Conservation (phyloP, 2,888 invertebrate species). For the Agriopis aurantiaria region DNA sequence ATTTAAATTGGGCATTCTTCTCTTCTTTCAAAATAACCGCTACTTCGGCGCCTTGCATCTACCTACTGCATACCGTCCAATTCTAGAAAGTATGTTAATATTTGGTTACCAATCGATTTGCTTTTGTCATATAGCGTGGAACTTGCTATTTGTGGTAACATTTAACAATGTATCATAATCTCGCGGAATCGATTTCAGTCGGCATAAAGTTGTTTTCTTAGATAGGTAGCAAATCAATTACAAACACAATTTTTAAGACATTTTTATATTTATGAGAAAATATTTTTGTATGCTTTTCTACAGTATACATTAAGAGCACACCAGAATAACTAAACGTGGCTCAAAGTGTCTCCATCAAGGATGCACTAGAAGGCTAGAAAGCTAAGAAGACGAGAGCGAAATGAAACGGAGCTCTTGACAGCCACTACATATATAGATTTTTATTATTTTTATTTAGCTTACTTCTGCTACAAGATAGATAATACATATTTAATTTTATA, state of each 20-base stretch:
- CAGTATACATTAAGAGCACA: not conserved
- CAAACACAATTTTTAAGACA: too few relatives aligned
- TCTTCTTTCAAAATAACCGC: constrained; percentile 32
- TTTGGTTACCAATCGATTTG: constrained; percentile 38
- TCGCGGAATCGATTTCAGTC: not conserved
- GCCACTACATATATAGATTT: too few relatives aligned
- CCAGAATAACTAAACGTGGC: not conserved
- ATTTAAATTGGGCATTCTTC: constrained; percentile 39
- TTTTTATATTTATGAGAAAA: too few relatives aligned
- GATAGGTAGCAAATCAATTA: too few relatives aligned
- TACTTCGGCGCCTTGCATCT: constrained; percentile 29
- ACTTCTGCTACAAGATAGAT: too few relatives aligned
- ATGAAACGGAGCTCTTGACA: too few relatives aligned
- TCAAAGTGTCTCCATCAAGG: too few relatives aligned
- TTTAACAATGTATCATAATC: not conserved
- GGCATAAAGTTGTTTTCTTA: not conserved
- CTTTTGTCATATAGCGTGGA: constrained; percentile 26
- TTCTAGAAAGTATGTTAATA: constrained; percentile 47
- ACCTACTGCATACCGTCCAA: constrained; percentile 17
- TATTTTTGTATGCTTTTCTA: too few relatives aligned
- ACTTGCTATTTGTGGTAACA: constrained; percentile 18
- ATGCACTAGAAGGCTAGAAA: too few relatives aligned
- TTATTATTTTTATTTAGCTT: too few relatives aligned
- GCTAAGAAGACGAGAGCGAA: too few relatives aligned
- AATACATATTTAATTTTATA: too few relatives aligned